Evolutionary conservation across 2,888 invertebrate genomes (phyloP), one percentile per base, ranked within the genome.

Genomic region (Lasius fuliginosus): DNA sequence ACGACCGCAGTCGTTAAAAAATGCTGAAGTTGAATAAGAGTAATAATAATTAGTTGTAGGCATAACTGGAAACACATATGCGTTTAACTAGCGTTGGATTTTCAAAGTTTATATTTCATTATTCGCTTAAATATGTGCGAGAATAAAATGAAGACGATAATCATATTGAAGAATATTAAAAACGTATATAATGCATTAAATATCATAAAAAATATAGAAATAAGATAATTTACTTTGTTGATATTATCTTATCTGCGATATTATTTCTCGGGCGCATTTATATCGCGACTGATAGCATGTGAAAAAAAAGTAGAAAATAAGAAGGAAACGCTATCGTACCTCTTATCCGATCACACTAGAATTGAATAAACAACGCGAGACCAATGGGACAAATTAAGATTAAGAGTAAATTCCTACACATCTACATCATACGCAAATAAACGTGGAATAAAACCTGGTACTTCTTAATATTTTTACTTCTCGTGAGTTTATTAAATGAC

Each of bases 341-440:
- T 79, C 79, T 79, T 79, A 79, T 79, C 79, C 33, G 30, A 77
- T 69, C 12, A 33, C 49, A 53, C 12, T 69, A 49, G 36, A 68
- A 67, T 77, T 77, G 36, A 77, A 79, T 79, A 83, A 83, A 83
- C 62, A 68, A 42, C 30, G 56, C n/a, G 8, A 23, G 23, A 42
- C 9, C 18, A 40, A 74, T 18, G 46, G 42, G 12, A 18, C 27
- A 46, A 5, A 27, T 49, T 49, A 75, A 62, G 60, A 60, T 75
- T 4, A 53, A 53, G 18, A 82, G 12, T 56, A 60, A 76, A 68
- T 77, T 60, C 40, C 30, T 36, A 42, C 40, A 69, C 56, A 40
- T 56, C 40, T 18, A 27, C 15, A 68, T 56, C 42, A 40, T 67
- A 60, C 12, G 42, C 27, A 68, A 77, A 68, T 69, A 77, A 42